phyloP scores from a whole-genome alignment of 1,140 invertebrate species.

The Calosoma granatense region DNA sequence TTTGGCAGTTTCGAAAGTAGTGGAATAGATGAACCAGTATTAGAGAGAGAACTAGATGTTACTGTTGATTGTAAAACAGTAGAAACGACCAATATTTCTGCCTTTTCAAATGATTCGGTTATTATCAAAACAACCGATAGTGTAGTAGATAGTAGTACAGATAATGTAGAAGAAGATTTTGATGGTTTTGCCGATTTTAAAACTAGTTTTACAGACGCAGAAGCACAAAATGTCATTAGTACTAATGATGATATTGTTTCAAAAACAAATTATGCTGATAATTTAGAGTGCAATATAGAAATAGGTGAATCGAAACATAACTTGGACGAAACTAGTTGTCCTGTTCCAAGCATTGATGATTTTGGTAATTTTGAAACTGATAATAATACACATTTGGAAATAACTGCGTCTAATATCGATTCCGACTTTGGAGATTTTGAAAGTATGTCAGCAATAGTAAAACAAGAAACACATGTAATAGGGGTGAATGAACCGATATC shows the following conservation, averaged over 20 bases:
- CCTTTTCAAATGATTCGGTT: not conserved
- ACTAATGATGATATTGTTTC: too few species aligned
- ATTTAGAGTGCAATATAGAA: too few species aligned
- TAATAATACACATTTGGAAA: too few species aligned
- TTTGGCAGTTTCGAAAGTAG: constrained; percentile 18
- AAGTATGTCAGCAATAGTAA: too few species aligned
- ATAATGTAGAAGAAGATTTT: constrained; percentile 35
- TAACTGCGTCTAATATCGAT: not conserved
- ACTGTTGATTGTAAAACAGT: constrained; percentile 12
- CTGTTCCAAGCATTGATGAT: too few species aligned
- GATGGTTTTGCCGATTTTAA: constrained; percentile 35
- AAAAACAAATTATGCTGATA: too few species aligned
- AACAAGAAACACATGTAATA: too few species aligned
- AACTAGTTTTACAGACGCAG: constrained; percentile 17
- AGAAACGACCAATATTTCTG: constrained; percentile 4
- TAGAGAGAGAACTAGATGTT: not conserved
- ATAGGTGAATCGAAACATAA: not conserved
- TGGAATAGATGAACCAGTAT: constrained; percentile 10
- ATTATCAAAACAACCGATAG: constrained; percentile 24
- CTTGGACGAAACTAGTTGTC: too few species aligned
- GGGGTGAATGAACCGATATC: too few species aligned
- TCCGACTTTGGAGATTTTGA: not conserved
- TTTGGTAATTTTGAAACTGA: not conserved
- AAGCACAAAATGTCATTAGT: too few species aligned
- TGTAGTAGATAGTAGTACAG: constrained; percentile 30